Evolutionary conservation across 2,797 vertebrate species (phyloP).

Genomic region (Lithobates pipiens): DNA sequence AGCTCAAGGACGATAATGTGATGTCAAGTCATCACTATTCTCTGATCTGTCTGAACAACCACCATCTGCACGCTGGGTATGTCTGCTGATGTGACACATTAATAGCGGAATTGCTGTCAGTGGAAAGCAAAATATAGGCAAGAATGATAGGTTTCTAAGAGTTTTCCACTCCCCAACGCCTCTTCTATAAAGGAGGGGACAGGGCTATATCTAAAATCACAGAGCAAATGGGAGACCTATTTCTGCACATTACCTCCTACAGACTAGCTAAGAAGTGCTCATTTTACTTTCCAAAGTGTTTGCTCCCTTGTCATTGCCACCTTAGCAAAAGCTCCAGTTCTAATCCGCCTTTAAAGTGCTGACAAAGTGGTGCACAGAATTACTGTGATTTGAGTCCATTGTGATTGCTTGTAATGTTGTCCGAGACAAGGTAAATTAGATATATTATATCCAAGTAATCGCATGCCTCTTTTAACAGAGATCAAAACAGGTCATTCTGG

Average conservation of each 20-base stretch:
- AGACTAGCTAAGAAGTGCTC: neutral
- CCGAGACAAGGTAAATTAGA: neutral
- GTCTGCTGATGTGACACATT: slow-evolving; percentile 26
- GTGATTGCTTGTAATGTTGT: neutral
- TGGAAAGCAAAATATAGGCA: neutral
- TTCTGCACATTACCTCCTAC: slow-evolving; percentile 13
- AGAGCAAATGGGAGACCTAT: neutral
- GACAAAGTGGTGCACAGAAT: neutral
- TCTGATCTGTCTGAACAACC: neutral
- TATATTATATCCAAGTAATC: neutral
- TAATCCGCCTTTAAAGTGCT: too few relatives aligned
- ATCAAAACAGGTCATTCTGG: too few relatives aligned
- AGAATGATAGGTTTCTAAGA: slow-evolving; percentile 32
- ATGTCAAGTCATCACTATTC: neutral
- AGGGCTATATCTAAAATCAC: neutral
- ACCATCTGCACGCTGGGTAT: neutral
- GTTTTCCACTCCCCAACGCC: slow-evolving; percentile 19
- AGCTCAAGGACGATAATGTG: neutral
- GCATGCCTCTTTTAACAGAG: too few relatives aligned
- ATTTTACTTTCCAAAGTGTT: slow-evolving; percentile 17
- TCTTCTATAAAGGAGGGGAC: neutral
- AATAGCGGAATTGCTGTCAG: neutral
- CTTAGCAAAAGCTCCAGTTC: too few relatives aligned
- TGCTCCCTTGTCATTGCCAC: too few relatives aligned
- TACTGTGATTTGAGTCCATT: slow-evolving; percentile 2